These are phyloP conservation scores for Sialia sialis DNA, from an alignment of 2,113 vertebrate species.

Conservation along the genomic window DNA sequence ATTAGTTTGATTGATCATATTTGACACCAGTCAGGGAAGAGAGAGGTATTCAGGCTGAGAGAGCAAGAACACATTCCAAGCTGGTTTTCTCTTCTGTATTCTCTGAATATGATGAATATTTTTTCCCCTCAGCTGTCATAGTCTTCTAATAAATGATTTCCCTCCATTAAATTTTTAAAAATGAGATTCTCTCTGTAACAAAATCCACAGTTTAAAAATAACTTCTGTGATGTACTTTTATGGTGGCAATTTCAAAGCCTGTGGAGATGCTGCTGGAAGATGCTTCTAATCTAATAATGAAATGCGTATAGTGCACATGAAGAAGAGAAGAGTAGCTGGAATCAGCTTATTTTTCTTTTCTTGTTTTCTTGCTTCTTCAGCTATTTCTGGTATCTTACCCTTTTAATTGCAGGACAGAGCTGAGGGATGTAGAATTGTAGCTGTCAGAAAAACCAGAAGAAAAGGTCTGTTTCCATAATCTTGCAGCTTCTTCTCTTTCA, in stretches of 20 bases:
- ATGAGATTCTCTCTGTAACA: constrained; percentile 15
- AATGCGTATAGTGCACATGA: not conserved
- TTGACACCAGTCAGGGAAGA: constrained; percentile 38
- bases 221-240: constrained; percentile 38
- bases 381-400: constrained; percentile 5
- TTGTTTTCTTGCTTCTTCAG: constrained; percentile 7
- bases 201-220: constrained; percentile 41
- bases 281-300: constrained; percentile 26
- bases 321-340: not conserved
- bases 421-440: not conserved
- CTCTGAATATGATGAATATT: constrained; percentile 1
- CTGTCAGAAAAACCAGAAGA: constrained; percentile 35
- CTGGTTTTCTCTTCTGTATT: not conserved
- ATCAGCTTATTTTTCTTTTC: constrained; percentile 26
- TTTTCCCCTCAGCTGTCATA: constrained; percentile 15
- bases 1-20: constrained; percentile 48
- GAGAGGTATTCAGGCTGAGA: constrained; percentile 14
- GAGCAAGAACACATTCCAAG: constrained; percentile 4
- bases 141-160: constrained; percentile 33
- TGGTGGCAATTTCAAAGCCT: constrained; percentile 52
- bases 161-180: constrained; percentile 22
- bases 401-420: not conserved
- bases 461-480: constrained; percentile 21
- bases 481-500: not conserved
- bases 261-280: not conserved